Conservation (phyloP, 2,888 invertebrate genomes). For the Tetropium fuscum region DNA sequence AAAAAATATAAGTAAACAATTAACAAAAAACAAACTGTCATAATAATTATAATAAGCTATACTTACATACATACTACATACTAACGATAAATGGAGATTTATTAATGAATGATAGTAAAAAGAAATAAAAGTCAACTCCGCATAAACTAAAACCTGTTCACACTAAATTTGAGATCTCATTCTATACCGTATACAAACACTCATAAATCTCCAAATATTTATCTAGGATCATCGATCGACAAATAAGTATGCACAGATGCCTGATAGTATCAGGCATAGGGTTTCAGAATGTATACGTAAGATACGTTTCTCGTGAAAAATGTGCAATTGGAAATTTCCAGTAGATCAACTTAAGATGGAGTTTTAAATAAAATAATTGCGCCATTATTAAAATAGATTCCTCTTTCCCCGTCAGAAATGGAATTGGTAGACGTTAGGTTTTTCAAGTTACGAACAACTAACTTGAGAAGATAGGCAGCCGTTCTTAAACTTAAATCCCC, state of each 20-base stretch:
- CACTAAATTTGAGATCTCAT: conserved; percentile 27
- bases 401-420: background rate
- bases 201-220: conserved; percentile 52
- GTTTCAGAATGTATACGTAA: conserved; percentile 13
- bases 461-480: conserved; percentile 41
- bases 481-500: conserved; percentile 60
- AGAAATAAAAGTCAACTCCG: no score
- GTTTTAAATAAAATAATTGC: no score
- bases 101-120: no score
- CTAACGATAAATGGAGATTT: no score
- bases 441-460: conserved; percentile 30
- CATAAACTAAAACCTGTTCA: conserved; percentile 15
- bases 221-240: conserved; percentile 48
- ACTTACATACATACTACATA: no score
- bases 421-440: conserved; percentile 2
- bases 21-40: no score
- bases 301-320: no score
- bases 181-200: conserved; percentile 44
- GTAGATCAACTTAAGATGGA: no score
- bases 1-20: no score
- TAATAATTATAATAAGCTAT: no score
- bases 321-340: no score
- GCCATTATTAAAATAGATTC: no score
- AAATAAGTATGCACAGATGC: conserved; percentile 41
- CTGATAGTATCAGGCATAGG: conserved; percentile 30